These are phyloP conservation scores for Lophotriccus pileatus DNA, from an alignment of 2,797 vertebrate genomes.

Conservation along the genomic window DNA sequence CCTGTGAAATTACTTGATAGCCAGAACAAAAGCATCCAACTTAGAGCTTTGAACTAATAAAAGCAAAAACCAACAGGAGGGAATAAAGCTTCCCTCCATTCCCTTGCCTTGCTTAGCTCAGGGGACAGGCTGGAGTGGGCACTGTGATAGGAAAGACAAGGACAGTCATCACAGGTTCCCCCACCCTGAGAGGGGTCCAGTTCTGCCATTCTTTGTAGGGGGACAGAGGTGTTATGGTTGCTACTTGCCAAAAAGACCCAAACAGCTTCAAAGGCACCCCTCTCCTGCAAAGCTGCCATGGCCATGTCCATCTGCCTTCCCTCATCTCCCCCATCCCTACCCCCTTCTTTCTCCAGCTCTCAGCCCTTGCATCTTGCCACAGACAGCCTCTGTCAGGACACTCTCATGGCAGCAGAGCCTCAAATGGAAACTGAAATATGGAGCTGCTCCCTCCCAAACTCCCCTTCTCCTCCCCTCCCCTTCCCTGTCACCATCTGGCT, in stretches of 20 bases:
- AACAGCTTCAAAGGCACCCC: neutral
- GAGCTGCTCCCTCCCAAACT: neutral
- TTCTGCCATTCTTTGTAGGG: neutral
- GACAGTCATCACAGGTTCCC: neutral
- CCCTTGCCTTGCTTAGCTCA: neutral
- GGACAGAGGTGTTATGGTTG: neutral
- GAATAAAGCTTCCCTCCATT: neutral
- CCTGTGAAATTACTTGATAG: neutral
- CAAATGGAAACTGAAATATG: neutral
- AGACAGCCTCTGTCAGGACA: neutral
- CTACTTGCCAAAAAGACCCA: neutral
- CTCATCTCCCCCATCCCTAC: neutral
- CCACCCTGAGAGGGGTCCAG: neutral
- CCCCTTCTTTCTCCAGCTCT: neutral
- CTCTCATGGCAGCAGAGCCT: neutral
- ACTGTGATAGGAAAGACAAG: neutral
- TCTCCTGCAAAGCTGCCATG: neutral
- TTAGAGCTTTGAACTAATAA: neutral
- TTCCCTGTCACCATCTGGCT: constrained; percentile 10
- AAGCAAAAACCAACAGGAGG: neutral
- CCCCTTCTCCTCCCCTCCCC: neutral
- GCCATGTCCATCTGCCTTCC: neutral
- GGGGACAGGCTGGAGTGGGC: neutral
- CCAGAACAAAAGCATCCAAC: neutral
- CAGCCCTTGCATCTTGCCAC: neutral